Conservation (phyloP, 2,113 vertebrate species). For the Microtus oregoni region DNA sequence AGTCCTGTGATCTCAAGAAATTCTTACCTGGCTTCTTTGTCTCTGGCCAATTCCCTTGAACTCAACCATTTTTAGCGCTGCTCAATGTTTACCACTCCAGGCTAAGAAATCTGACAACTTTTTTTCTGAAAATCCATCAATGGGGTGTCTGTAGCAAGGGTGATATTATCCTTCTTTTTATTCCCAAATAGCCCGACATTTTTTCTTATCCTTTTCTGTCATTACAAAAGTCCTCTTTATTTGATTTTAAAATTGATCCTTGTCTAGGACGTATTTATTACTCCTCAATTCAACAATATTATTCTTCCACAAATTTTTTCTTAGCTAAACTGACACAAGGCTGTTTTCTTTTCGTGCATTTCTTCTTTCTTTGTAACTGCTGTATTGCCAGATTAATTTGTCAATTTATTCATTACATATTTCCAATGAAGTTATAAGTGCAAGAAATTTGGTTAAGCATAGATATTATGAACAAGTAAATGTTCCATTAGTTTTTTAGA, state of each 20-base stretch:
- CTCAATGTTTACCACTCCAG: neutral
- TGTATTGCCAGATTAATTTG: neutral
- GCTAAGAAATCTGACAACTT: neutral
- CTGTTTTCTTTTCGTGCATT: neutral
- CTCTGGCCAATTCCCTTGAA: neutral
- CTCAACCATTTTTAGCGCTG: neutral
- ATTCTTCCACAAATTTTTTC: neutral
- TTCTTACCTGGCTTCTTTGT: neutral
- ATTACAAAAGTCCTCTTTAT: neutral
- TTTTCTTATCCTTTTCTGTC: neutral
- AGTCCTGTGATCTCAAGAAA: slow-evolving; percentile 32
- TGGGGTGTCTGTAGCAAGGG: neutral
- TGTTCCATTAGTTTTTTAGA: neutral
- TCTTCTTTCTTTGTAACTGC: neutral
- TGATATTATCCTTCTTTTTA: neutral
- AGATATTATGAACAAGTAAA: neutral
- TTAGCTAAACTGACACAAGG: neutral
- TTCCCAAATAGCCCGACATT: neutral
- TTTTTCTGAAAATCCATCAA: neutral
- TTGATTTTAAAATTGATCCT: neutral
- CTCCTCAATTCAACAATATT: neutral
- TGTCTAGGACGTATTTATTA: neutral
- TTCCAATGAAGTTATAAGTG: neutral
- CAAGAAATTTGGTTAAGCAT: neutral
- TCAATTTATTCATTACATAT: neutral